phyloP scores from a whole-genome alignment of 2,888 invertebrate species.

The Lasius platythorax region DNA sequence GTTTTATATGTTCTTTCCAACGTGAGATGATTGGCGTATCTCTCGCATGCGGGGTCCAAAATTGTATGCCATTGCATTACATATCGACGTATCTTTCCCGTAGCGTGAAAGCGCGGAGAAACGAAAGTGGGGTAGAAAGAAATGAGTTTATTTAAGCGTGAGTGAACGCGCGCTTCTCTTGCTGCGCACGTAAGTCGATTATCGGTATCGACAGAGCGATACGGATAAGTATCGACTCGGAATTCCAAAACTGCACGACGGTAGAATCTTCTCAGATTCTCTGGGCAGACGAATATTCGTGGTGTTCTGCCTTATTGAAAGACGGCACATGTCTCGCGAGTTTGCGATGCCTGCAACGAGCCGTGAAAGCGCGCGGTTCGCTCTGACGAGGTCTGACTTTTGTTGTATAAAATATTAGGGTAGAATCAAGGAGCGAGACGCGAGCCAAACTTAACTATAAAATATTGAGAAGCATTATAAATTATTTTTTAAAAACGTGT shows the following conservation, averaged over 20 bases:
- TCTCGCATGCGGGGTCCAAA: background rate
- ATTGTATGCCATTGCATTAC: conserved; percentile 26
- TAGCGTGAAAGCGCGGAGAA: conserved; percentile 4
- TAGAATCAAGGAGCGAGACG: background rate
- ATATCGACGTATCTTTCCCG: conserved; percentile 6
- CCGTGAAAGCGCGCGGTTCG: conserved; percentile 28
- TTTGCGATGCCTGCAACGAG: conserved; percentile 47
- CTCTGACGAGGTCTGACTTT: conserved; percentile 44
- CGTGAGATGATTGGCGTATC: conserved; percentile 13
- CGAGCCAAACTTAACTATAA: background rate
- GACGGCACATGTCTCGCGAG: conserved; percentile 44
- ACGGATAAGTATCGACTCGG: conserved; percentile 49
- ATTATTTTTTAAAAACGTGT: background rate
- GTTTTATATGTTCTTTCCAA: conserved; percentile 6
- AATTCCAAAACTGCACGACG: conserved; percentile 57
- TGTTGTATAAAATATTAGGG: background rate
- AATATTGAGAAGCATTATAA: background rate
- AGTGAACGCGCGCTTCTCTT: conserved; percentile 24
- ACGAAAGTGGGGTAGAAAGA: conserved; percentile 14
- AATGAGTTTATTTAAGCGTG: conserved; percentile 52
- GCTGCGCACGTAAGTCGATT: conserved; percentile 25
- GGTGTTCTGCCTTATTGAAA: conserved; percentile 58
- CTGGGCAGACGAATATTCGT: conserved; percentile 47
- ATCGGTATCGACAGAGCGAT: conserved; percentile 38
- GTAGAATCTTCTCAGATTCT: conserved; percentile 53